Conservation (phyloP, 2,888 invertebrate genomes). For the Nectonema munidae region DNA sequence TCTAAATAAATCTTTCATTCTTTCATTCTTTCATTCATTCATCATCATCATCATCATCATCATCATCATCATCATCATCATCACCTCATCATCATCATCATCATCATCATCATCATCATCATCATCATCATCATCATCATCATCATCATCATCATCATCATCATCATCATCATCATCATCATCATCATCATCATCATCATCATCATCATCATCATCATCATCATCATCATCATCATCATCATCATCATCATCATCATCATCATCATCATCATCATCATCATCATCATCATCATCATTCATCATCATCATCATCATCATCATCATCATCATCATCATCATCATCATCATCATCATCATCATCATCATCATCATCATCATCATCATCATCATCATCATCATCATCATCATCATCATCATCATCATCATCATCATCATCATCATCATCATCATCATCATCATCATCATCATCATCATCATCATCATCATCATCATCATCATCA, state of each 20-base stretch:
- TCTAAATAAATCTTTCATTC: too few species aligned
- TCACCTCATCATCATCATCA: too few species aligned
- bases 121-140: neutral
- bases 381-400: neutral
- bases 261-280: neutral
- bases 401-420: neutral
- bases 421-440: neutral
- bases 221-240: neutral
- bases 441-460: neutral
- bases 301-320: neutral
- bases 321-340: neutral
- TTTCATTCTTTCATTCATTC: neutral
- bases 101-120: neutral
- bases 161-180: neutral
- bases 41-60: neutral
- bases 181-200: neutral
- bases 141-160: neutral
- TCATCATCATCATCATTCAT: too few species aligned
- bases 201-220: neutral
- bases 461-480: neutral
- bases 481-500: neutral
- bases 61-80: neutral
- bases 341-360: neutral
- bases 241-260: neutral
- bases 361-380: neutral